Conservation (phyloP, 1,140 invertebrate genomes). For the Venustaconcha ellipsiformis region DNA sequence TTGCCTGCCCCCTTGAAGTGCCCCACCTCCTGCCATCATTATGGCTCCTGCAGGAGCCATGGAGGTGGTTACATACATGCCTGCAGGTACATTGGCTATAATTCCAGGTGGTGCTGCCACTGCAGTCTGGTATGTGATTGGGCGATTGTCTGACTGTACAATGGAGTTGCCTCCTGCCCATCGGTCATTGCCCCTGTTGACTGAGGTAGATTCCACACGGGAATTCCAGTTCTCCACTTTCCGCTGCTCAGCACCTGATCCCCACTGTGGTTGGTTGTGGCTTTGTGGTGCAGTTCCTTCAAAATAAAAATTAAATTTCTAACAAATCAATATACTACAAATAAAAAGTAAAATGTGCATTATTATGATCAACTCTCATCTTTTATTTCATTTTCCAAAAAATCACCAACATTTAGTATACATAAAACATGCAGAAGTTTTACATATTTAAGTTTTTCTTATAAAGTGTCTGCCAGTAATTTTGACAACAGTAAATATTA, state of each 20-base stretch:
- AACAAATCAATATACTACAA: too few relatives aligned
- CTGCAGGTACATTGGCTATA: slow-evolving; percentile 24
- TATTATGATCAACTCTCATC: too few relatives aligned
- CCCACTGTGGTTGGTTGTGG: slow-evolving; percentile 5
- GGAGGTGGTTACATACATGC: slow-evolving; percentile 34
- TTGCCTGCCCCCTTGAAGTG: slow-evolving; percentile 17
- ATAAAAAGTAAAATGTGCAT: too few relatives aligned
- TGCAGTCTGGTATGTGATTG: slow-evolving; percentile 29
- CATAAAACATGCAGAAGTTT: too few relatives aligned
- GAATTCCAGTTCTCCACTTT: slow-evolving; percentile 18
- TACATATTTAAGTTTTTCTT: too few relatives aligned
- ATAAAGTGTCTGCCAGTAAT: too few relatives aligned
- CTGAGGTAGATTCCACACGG: slow-evolving; percentile 6
- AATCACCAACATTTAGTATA: too few relatives aligned
- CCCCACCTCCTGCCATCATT: slow-evolving; percentile 24
- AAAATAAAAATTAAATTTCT: too few relatives aligned
- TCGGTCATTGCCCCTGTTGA: slow-evolving; percentile 23
- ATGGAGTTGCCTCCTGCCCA: slow-evolving; percentile 24
- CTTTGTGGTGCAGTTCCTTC: too few relatives aligned
- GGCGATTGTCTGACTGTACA: slow-evolving; percentile 23
- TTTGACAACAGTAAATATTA: too few relatives aligned
- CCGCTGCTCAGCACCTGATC: slow-evolving; percentile 5
- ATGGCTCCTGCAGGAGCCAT: slow-evolving; percentile 28
- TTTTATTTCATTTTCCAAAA: too few relatives aligned
- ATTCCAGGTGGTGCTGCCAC: slow-evolving; percentile 26